phyloP scores from a whole-genome alignment of 1,140 invertebrate species.

The Chironomus striatipennis region DNA sequence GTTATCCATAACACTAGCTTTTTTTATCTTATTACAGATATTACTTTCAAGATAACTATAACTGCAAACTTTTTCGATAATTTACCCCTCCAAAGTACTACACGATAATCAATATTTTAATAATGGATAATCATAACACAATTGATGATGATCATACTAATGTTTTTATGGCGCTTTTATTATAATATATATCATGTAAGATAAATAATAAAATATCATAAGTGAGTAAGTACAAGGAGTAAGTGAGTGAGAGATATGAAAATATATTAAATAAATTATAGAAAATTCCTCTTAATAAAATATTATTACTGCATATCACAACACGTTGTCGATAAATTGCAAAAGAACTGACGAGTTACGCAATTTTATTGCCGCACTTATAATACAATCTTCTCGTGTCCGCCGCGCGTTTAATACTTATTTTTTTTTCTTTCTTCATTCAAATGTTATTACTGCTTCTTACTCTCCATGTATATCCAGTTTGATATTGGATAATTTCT shows the following conservation, averaged over 20 bases:
- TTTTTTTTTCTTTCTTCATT: conserved; percentile 3
- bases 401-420: background rate
- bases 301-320: conserved; percentile 13
- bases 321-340: conserved; percentile 15
- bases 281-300: conserved; percentile 19
- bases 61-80: too few species aligned
- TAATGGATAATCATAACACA: conserved; percentile 4
- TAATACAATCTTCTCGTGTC: conserved; percentile 18
- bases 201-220: too few species aligned
- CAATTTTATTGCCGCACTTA: conserved; percentile 18
- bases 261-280: conserved; percentile 21
- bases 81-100: too few species aligned
- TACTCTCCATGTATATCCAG: background rate
- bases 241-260: background rate
- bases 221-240: too few species aligned
- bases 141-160: background rate
- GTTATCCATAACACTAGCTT: too few species aligned
- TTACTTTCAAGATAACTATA: too few species aligned
- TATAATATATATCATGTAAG: too few species aligned
- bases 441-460: background rate
- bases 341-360: conserved; percentile 21
- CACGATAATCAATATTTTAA: too few species aligned
- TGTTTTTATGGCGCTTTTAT: too few species aligned
- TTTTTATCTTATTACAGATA: too few species aligned
- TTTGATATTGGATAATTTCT: conserved; percentile 20